Evolutionary conservation across 2,888 invertebrate species (phyloP).

Genomic region (Oxystoma pomonae): DNA sequence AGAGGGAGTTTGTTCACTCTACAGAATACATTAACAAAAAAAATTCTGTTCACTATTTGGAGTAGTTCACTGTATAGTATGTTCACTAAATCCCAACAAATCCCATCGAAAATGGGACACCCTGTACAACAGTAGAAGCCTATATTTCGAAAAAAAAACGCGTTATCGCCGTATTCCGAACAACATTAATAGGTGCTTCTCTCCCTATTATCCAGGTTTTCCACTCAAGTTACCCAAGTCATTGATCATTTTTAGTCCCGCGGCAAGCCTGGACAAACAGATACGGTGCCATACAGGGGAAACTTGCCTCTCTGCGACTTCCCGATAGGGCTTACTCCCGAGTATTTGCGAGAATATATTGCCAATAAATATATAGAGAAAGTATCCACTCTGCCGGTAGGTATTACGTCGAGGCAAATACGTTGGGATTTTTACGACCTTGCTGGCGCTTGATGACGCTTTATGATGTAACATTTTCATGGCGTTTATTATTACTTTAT

Average conservation of each 20-base stretch:
- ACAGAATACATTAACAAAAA: too few species aligned
- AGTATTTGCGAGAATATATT: slow-evolving; percentile 15
- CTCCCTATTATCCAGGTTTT: background rate
- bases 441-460: background rate
- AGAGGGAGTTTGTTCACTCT: too few species aligned
- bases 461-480: background rate
- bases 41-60: too few species aligned
- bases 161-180: background rate
- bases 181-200: background rate
- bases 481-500: too few species aligned
- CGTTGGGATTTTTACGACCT: background rate
- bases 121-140: too few species aligned
- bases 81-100: too few species aligned
- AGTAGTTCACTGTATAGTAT: too few species aligned
- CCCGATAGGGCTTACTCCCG: slow-evolving; percentile 10
- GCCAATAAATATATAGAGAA: slow-evolving; percentile 16
- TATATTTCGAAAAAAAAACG: too few species aligned
- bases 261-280: background rate
- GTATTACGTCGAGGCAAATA: slow-evolving; percentile 8
- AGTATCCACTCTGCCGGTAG: slow-evolving; percentile 7
- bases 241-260: background rate
- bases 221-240: background rate
- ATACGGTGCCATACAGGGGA: background rate
- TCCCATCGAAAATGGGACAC: too few species aligned
- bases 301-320: slow-evolving; percentile 9